Base-by-base conservation (phyloP, 1,140 invertebrate genomes). In the Brachionus paranguensis region DNA sequence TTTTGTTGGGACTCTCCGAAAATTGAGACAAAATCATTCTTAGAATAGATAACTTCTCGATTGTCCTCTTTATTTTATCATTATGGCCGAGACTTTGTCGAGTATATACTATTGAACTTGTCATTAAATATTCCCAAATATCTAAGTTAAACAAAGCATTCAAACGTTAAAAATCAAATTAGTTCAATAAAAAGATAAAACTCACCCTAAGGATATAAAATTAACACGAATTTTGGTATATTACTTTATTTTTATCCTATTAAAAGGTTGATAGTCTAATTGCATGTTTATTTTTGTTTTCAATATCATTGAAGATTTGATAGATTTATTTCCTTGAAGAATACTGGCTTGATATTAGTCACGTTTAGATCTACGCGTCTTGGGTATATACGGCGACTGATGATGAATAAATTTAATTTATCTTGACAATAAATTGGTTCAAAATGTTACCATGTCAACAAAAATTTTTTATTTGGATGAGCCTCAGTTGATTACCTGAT, bases 191-290 rank as follows among this genome's bases (percentile, higher is more conserved):
- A 60, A 60, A 60, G 53, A 60, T 60, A 68, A 68, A 68, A 68
- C 65, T 68, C 65, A 68, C 65, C 65, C 65, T 68, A n/a, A 68
- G 24, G 65, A 27, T 68, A 41, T 68, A 14, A 68, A 68, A 29
- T 68, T 68, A 68, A 41, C 65, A 68, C 65, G 53, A 60, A 60
- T 60, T 24, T 60, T 60, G n/a, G 53, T 20, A 2, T 20, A 60
- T 60, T 60, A 60, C 20, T 60, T 60, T 60, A 60, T 60, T 60
- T 17, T 20, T 20, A 37, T 37, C 33, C 33, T 60, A 20, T 60
- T 60, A 20, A 20, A 60, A 60, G 53, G 53, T 60, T 60, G 53
- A 20, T 60, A 6, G 20, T 27, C 53, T 60, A 60, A 60, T 60
- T 60, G 53, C 53, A 60, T 60, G 53, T 60, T 60, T 60, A 60